Base-by-base conservation (phyloP, 2,113 vertebrate species). In the Natator depressus region DNA sequence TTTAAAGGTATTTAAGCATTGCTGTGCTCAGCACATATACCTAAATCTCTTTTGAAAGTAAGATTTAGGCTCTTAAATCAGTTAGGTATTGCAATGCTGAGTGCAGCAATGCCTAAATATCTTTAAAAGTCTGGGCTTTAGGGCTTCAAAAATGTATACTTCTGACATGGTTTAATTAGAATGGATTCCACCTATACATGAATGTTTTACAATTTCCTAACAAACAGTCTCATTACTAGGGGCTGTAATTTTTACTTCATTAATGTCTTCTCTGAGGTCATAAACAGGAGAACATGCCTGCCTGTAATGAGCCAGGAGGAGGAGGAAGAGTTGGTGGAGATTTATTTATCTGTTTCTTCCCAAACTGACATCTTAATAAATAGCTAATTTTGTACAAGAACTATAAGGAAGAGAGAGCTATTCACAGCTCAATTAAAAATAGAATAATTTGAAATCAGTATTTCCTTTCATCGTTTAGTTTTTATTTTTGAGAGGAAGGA, bases 131-230 rank as follows among this genome's bases (percentile, higher is more conserved):
- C 59, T 31, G 59, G 27, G 29, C 59, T 29, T 31, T 62, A 31
- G 85, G 93, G 76, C 92, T 96, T 95, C 87, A 95, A 91, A 97
- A 97, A 95, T 96, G 57, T 96, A 72, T 95, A 96, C 87, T n/a
- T 95, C 95, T 84, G 91, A 96, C 87, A 93, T 95, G 84, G 49
- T 87, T 96, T 97, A 96, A 98, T 98, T 97, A 94, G 97, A 96
- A 87, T 82, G 14, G 92, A 79, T 95, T 92, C 91, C 80, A 91
- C 76, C 80, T 92, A 57, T 19, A 72, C 29, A 87, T 87, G n/a
- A 85, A 87, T 91, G 80, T 88, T 96, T 96, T 93, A 88, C 62
- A 87, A 38, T 97, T 97, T 96, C 94, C 89, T 96, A 97, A 91
- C 54, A 93, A 95, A 95, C 10, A 55, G 8, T 65, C 7, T 94